phyloP scores from a whole-genome alignment of 23 tunicate species.

The Trididemnum nubilum region DNA sequence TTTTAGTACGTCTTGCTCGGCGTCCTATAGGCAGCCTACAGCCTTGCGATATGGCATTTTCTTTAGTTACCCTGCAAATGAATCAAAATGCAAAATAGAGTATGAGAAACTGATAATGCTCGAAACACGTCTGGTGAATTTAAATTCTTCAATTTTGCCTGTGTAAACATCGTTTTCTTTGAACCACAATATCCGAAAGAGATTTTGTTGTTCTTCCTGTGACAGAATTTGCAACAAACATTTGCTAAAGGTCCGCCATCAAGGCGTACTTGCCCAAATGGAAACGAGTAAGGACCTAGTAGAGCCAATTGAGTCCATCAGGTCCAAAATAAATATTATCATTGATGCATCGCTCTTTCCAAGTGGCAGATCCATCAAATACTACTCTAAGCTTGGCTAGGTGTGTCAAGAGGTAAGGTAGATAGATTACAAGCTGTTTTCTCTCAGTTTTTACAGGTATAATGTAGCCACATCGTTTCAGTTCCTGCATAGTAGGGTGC shows the following conservation, averaged over 20 bases:
- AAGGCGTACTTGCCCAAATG: slow-evolving; percentile 14
- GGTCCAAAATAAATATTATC: slow-evolving; percentile 4
- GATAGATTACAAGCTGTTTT: background rate
- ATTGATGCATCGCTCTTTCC: slow-evolving; percentile 5
- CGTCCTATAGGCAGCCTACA: slow-evolving; percentile 7
- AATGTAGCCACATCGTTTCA: background rate
- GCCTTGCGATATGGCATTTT: too few species aligned
- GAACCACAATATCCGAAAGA: slow-evolving; percentile 17
- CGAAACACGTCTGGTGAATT: slow-evolving; percentile 1
- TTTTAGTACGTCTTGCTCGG: background rate
- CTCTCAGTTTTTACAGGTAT: background rate
- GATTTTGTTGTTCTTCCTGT: slow-evolving; percentile 16
- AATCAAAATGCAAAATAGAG: too few species aligned
- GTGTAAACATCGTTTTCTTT: background rate
- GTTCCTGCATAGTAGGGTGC: background rate
- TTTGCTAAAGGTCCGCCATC: slow-evolving; percentile 20
- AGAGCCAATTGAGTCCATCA: background rate
- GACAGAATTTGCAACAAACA: slow-evolving; percentile 11
- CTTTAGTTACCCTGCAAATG: too few species aligned
- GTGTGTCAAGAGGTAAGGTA: slow-evolving; percentile 7
- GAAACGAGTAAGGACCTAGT: background rate
- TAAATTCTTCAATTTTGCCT: background rate
- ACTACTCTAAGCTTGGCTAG: slow-evolving; percentile 5
- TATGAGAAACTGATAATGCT: slow-evolving; percentile 3
- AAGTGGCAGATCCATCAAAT: background rate